These are phyloP conservation scores for Miniopterus natalensis DNA, from an alignment of 2,113 vertebrate genomes.

Conservation along the genomic window DNA sequence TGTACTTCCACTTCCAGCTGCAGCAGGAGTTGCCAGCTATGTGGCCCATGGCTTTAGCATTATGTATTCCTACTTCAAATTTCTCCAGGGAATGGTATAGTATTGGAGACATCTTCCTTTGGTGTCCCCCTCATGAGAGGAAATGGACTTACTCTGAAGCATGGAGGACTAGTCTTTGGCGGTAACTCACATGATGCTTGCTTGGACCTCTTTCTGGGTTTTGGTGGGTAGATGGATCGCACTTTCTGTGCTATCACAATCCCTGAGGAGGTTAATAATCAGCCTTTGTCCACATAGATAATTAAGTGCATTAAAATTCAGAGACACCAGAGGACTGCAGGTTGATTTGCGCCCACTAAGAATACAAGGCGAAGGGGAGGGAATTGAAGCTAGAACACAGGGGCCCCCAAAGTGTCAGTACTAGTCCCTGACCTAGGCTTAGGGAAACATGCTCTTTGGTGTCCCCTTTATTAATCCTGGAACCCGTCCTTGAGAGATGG, in stretches of 20 bases:
- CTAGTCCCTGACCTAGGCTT: background rate
- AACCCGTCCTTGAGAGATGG: background rate
- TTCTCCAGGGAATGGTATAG: background rate
- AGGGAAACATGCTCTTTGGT: background rate
- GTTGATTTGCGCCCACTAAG: background rate
- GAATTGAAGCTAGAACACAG: background rate
- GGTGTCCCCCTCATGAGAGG: background rate
- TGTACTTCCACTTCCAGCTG: background rate
- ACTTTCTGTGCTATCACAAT: background rate
- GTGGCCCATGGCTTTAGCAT: background rate
- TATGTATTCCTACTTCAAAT: background rate
- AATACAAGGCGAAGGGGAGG: background rate
- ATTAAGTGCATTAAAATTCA: background rate
- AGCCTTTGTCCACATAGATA: background rate
- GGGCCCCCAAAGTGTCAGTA: background rate
- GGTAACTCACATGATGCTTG: background rate
- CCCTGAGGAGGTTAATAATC: background rate
- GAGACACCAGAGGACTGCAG: background rate
- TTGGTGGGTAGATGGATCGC: background rate
- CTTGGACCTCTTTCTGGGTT: background rate
- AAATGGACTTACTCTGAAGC: background rate
- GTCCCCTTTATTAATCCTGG: background rate
- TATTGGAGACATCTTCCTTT: background rate
- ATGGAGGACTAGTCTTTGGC: background rate
- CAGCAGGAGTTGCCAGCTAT: background rate